These are phyloP conservation scores for Arge pagana DNA, from an alignment of 2,888 invertebrate genomes.

Conservation along the genomic window DNA sequence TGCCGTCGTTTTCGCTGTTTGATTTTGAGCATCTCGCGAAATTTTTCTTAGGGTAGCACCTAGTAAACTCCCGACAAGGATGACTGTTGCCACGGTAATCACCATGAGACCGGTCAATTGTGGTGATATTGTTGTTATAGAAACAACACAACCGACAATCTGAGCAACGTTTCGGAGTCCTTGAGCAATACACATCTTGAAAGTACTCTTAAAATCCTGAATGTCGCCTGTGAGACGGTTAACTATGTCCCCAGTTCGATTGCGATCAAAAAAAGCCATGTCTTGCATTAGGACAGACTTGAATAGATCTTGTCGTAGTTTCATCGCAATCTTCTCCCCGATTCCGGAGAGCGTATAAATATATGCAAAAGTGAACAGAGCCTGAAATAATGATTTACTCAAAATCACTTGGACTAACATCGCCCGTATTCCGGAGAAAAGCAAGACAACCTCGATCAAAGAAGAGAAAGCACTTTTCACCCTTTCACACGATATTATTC, in stretches of 20 bases:
- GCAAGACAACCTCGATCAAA: no score
- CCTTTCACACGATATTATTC: no score
- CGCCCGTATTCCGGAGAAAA: no score
- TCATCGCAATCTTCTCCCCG: conserved; percentile 85
- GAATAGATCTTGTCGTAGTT: conserved; percentile 83
- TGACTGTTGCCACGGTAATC: conserved; percentile 83
- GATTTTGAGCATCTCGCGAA: conserved; percentile 81
- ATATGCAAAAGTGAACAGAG: conserved; percentile 86
- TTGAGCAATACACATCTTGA: conserved; percentile 91
- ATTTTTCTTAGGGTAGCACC: conserved; percentile 78
- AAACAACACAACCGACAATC: conserved; percentile 78
- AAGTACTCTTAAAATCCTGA: conserved; percentile 96
- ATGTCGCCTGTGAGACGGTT: conserved; percentile 91
- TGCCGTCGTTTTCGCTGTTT: conserved; percentile 84
- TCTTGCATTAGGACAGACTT: conserved; percentile 83
- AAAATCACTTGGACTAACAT: conserved; percentile 6
- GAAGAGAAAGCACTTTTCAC: no score
- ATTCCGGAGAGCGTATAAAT: conserved; percentile 85
- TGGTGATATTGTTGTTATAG: conserved; percentile 86
- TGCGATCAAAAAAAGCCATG: conserved; percentile 87
- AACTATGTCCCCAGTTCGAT: conserved; percentile 89
- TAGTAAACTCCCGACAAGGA: conserved; percentile 81
- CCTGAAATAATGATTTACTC: conserved; percentile 62
- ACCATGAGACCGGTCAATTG: conserved; percentile 85
- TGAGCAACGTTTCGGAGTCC: conserved; percentile 87